Evolutionary conservation across 2,797 vertebrate genomes (phyloP), one percentile per base, ranked within the genome.

Genomic region (Lagorchestes hirsutus): DNA sequence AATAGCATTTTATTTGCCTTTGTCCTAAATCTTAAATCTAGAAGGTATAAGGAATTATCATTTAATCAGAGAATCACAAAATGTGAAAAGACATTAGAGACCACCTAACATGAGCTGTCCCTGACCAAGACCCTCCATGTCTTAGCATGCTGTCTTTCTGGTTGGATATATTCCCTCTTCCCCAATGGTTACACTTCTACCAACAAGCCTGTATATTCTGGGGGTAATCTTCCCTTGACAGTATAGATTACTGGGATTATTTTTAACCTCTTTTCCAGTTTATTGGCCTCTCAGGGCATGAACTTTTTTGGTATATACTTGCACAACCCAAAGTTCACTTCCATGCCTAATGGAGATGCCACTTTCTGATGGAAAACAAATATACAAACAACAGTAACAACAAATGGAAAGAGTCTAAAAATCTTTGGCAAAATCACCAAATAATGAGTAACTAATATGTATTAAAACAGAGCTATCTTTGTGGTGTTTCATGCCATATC

Each of bases 11-110:
- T 14, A 91, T 96, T 40, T 92, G 55, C 54, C 90, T 94, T 92
- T 95, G n/a, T 94, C 92, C 93, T 87, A 96, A 18, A 94, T 91
- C 82, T 92, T 34, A 96, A 62, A 95, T 91, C 59, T 91, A n/a
- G 56, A 16, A n/a, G 34, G 62, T n/a, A 34, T 5, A n/a, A 67
- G 62, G 11, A 11, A 59, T 67, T 6, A n/a, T n/a, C 31, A 5
- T 67, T 16, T n/a, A n/a, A n/a, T 67, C 34, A 67, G 34, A n/a
- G 62, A 14, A 67, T 5, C 12, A 16, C 4, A 67, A 67, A 67
- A 67, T 14, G 3, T 14, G 34, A 34, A 59, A 59, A 62, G 31
- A 34, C 12, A 31, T 62, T 31, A 62, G 31, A 62, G 62, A 14
- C 4, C 34, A 34, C 34, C 4, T 5, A 67, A 34, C 14, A 13